These are phyloP conservation scores for Gryon sp. DNA, from an alignment of 1,140 invertebrate genomes.

Conservation along the genomic window DNA sequence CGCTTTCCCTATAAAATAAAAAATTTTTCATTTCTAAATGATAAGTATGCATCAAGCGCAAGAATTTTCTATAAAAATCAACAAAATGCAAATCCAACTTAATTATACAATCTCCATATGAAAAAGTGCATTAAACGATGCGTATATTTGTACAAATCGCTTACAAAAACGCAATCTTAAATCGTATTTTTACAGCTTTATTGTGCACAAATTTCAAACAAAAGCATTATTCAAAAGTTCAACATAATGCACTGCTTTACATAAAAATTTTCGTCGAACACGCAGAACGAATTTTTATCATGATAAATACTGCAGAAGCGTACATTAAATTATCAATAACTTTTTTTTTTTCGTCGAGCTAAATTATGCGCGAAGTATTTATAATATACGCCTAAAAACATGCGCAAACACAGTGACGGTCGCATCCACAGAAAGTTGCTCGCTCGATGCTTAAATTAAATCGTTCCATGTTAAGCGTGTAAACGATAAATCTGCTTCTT, in stretches of 20 bases:
- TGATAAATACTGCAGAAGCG: background rate
- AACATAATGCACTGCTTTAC: background rate
- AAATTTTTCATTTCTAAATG: too few relatives aligned
- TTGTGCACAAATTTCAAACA: constrained; percentile 1
- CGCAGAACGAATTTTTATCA: background rate
- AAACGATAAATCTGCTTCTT: constrained; percentile 44
- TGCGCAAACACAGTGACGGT: constrained; percentile 2
- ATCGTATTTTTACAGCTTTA: background rate
- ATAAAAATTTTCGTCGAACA: background rate
- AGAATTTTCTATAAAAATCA: too few relatives aligned
- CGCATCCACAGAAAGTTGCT: background rate
- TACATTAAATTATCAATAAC: background rate
- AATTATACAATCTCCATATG: too few relatives aligned
- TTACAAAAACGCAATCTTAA: too few relatives aligned
- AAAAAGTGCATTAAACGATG: too few relatives aligned
- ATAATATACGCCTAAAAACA: constrained; percentile 23
- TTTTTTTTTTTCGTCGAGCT: background rate
- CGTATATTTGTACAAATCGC: too few relatives aligned
- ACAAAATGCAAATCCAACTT: too few relatives aligned
- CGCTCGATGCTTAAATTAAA: constrained; percentile 37
- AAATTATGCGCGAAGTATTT: constrained; percentile 9
- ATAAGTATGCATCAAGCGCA: too few relatives aligned
- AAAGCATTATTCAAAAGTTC: background rate
- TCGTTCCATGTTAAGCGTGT: constrained; percentile 36
- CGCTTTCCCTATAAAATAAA: too few relatives aligned